Base-by-base conservation (phyloP, 2,888 invertebrate genomes). In the Quadriops clusia region DNA sequence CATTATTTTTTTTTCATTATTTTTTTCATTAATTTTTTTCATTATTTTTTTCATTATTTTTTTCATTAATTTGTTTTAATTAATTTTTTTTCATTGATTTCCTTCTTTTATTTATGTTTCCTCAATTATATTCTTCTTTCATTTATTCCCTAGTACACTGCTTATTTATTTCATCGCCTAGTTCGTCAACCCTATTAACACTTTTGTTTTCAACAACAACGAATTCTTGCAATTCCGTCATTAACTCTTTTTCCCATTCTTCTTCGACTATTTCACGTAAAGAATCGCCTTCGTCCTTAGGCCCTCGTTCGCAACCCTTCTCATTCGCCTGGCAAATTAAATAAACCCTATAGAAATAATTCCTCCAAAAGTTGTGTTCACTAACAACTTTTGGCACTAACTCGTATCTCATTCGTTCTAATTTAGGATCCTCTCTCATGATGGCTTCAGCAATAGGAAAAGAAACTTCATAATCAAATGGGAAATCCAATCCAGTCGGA, bases 281-380 rank as follows among this genome's bases (percentile, higher is more conserved):
- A 2, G 14, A 8, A 12, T 24, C 11, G 15, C 16, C 25, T 1
- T 24, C 5, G 5, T 12, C 16, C 6, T n/a, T n/a, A n/a, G n/a
- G n/a, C n/a, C n/a, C n/a, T n/a, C n/a, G n/a, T n/a, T 16, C n/a
- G 11, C 16, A 13, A 8, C 9, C 15, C 10, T 9, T 6, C 61
- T 89, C 86, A 56, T 78, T 83, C 43, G 90, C 89, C 66, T 94
- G 93, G 56, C 90, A 85, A 58, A 95, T 84, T 44, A 94, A 74
- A 43, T 86, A 87, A 47, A 95, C 84, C 56, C 94, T 83, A 68
- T 94, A 94, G 69, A 94, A 93, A 61, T 95, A 94, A 70, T 94
- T 95, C 55, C 89, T 74, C 94, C 94, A 94, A 68, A 94, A 95
- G 56, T 81, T 80, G 63, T 91, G 90, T 68, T 94, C 94, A 51